A percentile compares a stretch with the other conserved stretches of the same genome.
Evolutionary conservation across 2,113 vertebrate genomes (phyloP).

Genomic region (Eretmochelys imbricata): DNA sequence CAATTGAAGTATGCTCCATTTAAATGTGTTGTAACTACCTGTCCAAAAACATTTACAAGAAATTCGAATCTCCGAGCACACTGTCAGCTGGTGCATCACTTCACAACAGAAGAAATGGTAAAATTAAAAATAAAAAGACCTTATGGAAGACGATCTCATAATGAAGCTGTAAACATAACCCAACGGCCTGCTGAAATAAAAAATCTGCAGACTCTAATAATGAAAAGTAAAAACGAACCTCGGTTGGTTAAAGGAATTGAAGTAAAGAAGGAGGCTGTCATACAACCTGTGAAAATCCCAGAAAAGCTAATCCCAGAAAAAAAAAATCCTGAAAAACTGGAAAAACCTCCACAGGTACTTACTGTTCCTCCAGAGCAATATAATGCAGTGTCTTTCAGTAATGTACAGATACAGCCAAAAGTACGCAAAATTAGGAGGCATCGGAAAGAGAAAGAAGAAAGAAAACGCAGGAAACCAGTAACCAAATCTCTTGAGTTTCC

Average conservation of each 20-base stretch:
- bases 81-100: slow-evolving; percentile 90
- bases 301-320: slow-evolving; percentile 71
- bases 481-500: slow-evolving; percentile 77
- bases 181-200: slow-evolving; percentile 69
- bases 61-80: slow-evolving; percentile 96
- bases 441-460: slow-evolving; percentile 85
- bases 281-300: slow-evolving; percentile 56
- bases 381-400: slow-evolving; percentile 3
- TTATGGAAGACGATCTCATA: slow-evolving; percentile 82
- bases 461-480: slow-evolving; percentile 77
- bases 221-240: slow-evolving; percentile 66
- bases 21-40: slow-evolving; percentile 90
- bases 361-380: slow-evolving; percentile 56
- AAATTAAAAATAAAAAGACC: slow-evolving; percentile 90
- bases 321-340: slow-evolving; percentile 74
- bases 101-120: slow-evolving; percentile 89
- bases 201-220: slow-evolving; percentile 40
- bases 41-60: slow-evolving; percentile 93
- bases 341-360: slow-evolving; percentile 59
- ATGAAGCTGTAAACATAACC: slow-evolving; percentile 56
- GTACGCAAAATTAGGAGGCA: slow-evolving; percentile 70
- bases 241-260: slow-evolving; percentile 52
- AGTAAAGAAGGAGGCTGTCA: slow-evolving; percentile 50
- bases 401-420: slow-evolving; percentile 68
- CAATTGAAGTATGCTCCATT: slow-evolving; percentile 93